phyloP scores from a whole-genome alignment of 2,797 vertebrate genomes.

The Micropoecilia bifurca region DNA sequence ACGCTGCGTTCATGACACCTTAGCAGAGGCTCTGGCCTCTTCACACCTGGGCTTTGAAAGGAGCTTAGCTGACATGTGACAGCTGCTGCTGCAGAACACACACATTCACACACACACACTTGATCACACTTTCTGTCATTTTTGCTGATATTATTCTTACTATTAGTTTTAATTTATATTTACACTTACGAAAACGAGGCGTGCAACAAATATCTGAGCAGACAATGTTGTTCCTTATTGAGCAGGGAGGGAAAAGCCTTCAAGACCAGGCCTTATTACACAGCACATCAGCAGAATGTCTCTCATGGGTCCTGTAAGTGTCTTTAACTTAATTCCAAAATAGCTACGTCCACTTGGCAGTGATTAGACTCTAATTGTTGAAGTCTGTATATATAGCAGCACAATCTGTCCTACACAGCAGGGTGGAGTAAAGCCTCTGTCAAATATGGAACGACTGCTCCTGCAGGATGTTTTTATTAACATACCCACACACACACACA shows the following conservation, averaged over 20 bases:
- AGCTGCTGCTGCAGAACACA: not conserved
- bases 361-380: conserved; percentile 31
- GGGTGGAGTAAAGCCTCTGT: not conserved
- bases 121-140: conserved; percentile 3
- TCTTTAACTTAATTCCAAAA: conserved; percentile 45
- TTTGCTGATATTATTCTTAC: not conserved
- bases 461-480: not conserved
- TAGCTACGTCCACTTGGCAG: conserved; percentile 38
- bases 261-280: conserved; percentile 33
- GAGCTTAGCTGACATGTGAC: conserved; percentile 20
- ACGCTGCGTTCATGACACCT: conserved; percentile 15
- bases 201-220: conserved; percentile 13
- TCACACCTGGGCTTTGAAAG: conserved; percentile 43
- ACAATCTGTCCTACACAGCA: conserved; percentile 17
- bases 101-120: conserved; percentile 6
- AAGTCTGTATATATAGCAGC: conserved; percentile 24
- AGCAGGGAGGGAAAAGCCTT: conserved; percentile 7
- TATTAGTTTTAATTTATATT: conserved; percentile 1
- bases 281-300: conserved; percentile 41
- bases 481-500: not conserved
- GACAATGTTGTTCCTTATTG: not conserved
- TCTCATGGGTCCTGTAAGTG: conserved; percentile 41
- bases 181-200: conserved; percentile 1
- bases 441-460: not conserved
- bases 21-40: conserved; percentile 22